phyloP scores from a whole-genome alignment of 2,113 vertebrate species.

The Colinus virginianus region DNA sequence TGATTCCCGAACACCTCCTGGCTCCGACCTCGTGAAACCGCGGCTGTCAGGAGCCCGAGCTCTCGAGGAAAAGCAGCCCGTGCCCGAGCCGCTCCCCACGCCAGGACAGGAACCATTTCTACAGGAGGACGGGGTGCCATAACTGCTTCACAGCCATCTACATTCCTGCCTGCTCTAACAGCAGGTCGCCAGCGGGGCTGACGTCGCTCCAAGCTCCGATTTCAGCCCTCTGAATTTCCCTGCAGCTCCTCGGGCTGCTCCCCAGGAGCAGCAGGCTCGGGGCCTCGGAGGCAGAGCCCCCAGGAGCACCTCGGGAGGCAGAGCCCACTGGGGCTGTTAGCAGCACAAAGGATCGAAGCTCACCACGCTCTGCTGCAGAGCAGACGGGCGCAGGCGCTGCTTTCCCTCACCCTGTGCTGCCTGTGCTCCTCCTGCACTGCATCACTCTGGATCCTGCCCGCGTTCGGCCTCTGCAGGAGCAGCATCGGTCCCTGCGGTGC shows the following conservation, averaged over 20 bases:
- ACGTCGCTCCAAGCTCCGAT: background rate
- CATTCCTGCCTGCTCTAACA: background rate
- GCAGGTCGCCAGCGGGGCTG: background rate
- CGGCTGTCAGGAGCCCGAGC: background rate
- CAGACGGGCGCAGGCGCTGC: fast-evolving
- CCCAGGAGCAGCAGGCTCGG: background rate
- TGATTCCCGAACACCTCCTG: background rate
- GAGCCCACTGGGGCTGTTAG: background rate
- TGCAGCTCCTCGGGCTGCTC: background rate
- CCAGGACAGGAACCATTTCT: background rate
- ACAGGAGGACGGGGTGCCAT: background rate
- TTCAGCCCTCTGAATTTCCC: background rate
- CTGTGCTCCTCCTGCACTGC: fast-evolving
- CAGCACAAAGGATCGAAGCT: background rate
- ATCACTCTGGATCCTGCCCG: background rate
- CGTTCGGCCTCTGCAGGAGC: background rate
- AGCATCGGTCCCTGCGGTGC: fast-evolving
- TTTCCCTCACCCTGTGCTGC: background rate
- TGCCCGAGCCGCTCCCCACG: background rate
- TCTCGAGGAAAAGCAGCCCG: background rate
- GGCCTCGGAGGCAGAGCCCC: background rate
- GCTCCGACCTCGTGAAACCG: background rate
- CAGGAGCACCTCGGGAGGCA: background rate
- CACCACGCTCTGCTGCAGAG: background rate
- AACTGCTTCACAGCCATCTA: background rate